phyloP scores from a whole-genome alignment of 2,113 vertebrate species.

The Burhinus oedicnemus region DNA sequence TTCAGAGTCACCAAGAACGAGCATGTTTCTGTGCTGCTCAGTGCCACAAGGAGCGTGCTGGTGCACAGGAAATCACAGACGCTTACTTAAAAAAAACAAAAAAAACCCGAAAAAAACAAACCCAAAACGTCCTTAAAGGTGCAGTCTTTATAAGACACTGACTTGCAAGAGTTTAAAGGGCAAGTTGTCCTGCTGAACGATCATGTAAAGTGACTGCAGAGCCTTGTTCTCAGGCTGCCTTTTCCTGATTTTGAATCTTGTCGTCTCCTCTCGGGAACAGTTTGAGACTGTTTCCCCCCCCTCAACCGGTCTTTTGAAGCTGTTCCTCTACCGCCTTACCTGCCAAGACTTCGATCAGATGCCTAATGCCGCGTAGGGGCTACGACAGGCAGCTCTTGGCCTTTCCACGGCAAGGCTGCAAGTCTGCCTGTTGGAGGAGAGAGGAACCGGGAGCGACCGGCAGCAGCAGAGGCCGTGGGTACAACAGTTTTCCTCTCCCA shows the following conservation, averaged over 20 bases:
- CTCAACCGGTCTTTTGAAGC: fast-evolving
- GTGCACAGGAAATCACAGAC: not conserved
- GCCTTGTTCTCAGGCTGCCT: not conserved
- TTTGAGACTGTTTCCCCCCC: not conserved
- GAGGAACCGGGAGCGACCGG: not conserved
- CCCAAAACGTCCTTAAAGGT: not conserved
- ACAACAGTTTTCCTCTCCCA: not conserved
- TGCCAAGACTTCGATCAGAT: not conserved
- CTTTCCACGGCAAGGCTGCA: not conserved
- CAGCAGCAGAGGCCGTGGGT: not conserved
- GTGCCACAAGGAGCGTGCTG: conserved; percentile 6
- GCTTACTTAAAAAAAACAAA: not conserved
- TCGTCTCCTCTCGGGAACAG: not conserved
- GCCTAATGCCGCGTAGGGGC: fast-evolving
- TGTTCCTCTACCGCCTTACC: not conserved
- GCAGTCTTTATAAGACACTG: not conserved
- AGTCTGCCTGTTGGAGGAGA: fast-evolving
- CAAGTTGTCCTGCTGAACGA: not conserved
- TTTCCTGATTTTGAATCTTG: not conserved
- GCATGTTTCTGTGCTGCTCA: not conserved
- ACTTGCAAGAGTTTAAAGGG: not conserved
- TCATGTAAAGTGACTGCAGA: not conserved
- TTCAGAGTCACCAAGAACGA: not conserved
- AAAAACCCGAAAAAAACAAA: too few relatives aligned
- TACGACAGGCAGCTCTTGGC: not conserved